These are phyloP conservation scores for Cheilosia pagana DNA, from an alignment of 2,888 invertebrate genomes.

Conservation along the genomic window DNA sequence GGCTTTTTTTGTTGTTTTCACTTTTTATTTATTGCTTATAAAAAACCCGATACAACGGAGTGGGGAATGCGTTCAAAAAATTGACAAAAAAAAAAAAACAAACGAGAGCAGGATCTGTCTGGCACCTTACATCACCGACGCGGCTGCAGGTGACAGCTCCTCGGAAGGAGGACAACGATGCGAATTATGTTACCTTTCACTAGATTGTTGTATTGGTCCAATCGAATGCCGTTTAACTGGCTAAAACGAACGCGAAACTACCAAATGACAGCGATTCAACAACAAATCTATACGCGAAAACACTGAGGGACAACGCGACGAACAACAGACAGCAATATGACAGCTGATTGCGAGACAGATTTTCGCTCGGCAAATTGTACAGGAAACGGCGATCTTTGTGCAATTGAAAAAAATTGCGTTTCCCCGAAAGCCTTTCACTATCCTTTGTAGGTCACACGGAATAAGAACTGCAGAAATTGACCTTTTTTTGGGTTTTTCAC, in stretches of 20 bases:
- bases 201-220: constrained; percentile 6
- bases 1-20: constrained; percentile 36
- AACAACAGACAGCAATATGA: constrained; percentile 12
- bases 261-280: constrained; percentile 18
- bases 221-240: background rate
- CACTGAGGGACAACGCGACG: constrained; percentile 1
- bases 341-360: constrained; percentile 49
- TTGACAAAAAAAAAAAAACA: background rate
- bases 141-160: constrained; percentile 64
- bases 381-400: background rate
- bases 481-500: background rate
- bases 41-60: background rate
- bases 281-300: constrained; percentile 42
- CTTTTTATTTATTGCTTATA: constrained; percentile 26
- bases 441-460: constrained; percentile 16
- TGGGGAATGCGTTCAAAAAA: too few relatives aligned
- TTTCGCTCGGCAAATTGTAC: constrained; percentile 7
- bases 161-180: constrained; percentile 4
- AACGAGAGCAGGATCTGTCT: constrained; percentile 43
- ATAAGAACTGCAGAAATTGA: background rate
- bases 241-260: background rate
- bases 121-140: constrained; percentile 71
- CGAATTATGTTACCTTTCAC: constrained; percentile 48
- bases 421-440: constrained; percentile 6
- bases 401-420: background rate